Base-by-base conservation (phyloP, 2,113 vertebrate genomes). In the Acrocephalus arundinaceus region DNA sequence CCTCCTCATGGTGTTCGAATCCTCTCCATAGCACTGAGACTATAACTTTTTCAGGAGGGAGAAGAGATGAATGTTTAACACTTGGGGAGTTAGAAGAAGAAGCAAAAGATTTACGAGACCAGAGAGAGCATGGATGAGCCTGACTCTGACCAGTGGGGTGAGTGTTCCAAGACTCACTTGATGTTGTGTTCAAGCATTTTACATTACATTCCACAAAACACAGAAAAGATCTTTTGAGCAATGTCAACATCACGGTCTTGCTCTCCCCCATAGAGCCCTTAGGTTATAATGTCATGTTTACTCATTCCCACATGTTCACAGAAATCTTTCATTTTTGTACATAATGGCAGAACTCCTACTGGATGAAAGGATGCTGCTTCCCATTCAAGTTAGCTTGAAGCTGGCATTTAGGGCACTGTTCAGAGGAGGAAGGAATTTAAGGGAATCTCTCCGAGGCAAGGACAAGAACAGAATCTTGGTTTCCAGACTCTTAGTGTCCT, bases 241-340 rank as follows among this genome's bases (percentile, higher is more conserved):
- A 48, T 77, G 79, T 84, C 87, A 89, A 15, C 55, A 78, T 66
- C 6, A 1, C 0, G 0, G 33, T 55, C 77, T 71, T 71, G 77
- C 77, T 91, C 89, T 95, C 93, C 91, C 95, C 95, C 80, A 55
- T 24, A 78, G 73, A 94, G 33, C 84, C 84, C 87, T 95, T 75
- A 59, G 84, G 91, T 93, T 96, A 93, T 75, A 96, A 89, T 78
- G 89, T 77, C 76, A 72, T 87, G 77, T 91, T 94, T 89, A 87
- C 41, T 85, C 61, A 72, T 95, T 94, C 66, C 87, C 84, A 85
- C 80, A 81, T 51, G 48, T 62, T 89, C 80, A 78, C 58, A 94
- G 72, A 93, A 90, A 76, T 88, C 45, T 90, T 75, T 93, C 30
- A 30, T 45, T 96, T 96, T 80, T 88, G 30, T 83, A 41, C 71